These are phyloP conservation scores for Eupithecia subfuscata DNA, from an alignment of 2,888 invertebrate species.

Conservation along the genomic window DNA sequence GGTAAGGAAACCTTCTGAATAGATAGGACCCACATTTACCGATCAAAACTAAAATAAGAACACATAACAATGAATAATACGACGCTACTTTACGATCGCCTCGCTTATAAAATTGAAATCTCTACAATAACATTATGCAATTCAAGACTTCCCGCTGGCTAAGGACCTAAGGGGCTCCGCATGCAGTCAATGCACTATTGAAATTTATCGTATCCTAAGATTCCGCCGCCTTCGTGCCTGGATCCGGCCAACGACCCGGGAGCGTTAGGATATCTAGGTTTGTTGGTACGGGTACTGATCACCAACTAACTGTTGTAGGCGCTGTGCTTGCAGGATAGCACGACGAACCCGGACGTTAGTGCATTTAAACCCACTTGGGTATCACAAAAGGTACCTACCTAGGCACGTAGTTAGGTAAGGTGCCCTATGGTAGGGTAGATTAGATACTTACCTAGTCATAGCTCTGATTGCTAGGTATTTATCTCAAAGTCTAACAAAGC, in stretches of 20 bases:
- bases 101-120: constrained; percentile 17
- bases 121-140: constrained; percentile 40
- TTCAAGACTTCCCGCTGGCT: constrained; percentile 55
- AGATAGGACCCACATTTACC: neutral
- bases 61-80: neutral
- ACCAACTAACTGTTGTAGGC: constrained; percentile 41
- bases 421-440: neutral
- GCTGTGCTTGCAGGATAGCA: constrained; percentile 61
- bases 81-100: constrained; percentile 10
- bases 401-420: neutral
- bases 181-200: constrained; percentile 79
- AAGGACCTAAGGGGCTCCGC: constrained; percentile 50
- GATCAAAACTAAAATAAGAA: neutral
- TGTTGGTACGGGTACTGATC: constrained; percentile 47
- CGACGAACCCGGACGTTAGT: constrained; percentile 72
- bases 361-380: constrained; percentile 46
- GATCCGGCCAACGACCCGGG: constrained; percentile 73
- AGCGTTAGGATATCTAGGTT: constrained; percentile 70
- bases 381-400: constrained; percentile 33
- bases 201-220: constrained; percentile 76
- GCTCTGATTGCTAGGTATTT: neutral
- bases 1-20: neutral
- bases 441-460: too few relatives aligned
- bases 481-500: too few relatives aligned
- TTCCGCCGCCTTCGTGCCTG: constrained; percentile 69